Conservation (phyloP, 1,140 invertebrate species). For the Bombyx mandarina region DNA sequence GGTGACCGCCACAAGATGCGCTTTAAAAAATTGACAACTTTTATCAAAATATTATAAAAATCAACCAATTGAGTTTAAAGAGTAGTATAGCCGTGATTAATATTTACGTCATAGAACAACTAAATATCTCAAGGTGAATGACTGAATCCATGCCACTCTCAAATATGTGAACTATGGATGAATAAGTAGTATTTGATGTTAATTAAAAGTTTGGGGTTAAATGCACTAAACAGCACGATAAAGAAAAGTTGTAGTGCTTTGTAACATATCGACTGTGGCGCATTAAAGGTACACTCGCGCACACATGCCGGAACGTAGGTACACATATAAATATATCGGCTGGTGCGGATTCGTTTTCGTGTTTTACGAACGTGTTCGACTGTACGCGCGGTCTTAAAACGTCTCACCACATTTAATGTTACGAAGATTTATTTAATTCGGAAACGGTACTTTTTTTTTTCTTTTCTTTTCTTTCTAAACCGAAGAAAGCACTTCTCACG, state of each 20-base stretch:
- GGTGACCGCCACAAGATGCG: too few relatives aligned
- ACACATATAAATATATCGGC: background rate
- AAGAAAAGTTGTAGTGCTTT: background rate
- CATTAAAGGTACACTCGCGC: background rate
- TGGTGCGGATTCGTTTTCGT: slow-evolving; percentile 5
- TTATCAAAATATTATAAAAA: too few relatives aligned
- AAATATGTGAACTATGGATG: too few relatives aligned
- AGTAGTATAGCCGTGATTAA: too few relatives aligned
- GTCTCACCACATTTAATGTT: slow-evolving; percentile 15
- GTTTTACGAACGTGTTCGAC: slow-evolving; percentile 11
- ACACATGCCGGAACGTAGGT: background rate
- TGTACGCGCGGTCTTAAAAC: slow-evolving; percentile 12
- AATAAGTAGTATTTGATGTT: too few relatives aligned
- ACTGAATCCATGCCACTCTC: too few relatives aligned
- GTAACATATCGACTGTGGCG: background rate
- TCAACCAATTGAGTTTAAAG: too few relatives aligned
- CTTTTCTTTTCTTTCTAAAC: background rate
- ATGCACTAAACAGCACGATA: background rate
- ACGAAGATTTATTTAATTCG: slow-evolving; percentile 19
- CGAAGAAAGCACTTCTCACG: slow-evolving; percentile 1
- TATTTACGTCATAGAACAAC: too few relatives aligned
- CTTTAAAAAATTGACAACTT: too few relatives aligned
- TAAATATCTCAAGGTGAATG: too few relatives aligned
- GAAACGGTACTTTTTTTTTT: slow-evolving; percentile 1
- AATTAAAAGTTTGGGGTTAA: too few relatives aligned